Percentiles rank a stretch among this genome's conserved stretches.
Conservation (phyloP, 2,113 vertebrate species). For the Rynchops niger region DNA sequence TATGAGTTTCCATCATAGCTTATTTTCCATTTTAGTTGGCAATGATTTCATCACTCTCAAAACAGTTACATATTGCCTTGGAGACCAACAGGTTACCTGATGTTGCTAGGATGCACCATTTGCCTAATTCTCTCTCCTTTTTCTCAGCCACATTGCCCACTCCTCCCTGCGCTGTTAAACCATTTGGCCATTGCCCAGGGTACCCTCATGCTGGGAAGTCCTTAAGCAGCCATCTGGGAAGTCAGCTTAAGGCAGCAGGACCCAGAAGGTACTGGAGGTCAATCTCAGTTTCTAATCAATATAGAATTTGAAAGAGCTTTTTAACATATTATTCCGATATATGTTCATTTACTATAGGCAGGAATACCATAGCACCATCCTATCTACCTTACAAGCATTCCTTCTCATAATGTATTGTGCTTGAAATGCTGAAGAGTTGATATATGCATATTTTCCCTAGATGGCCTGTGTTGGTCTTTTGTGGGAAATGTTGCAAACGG, state of each 20-base stretch:
- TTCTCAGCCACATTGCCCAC: not conserved
- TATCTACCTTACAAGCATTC: not conserved
- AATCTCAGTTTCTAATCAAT: not conserved
- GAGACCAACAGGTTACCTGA: conserved; percentile 30
- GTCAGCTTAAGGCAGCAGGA: not conserved
- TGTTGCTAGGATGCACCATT: conserved; percentile 34
- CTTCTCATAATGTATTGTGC: not conserved
- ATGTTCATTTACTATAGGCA: not conserved
- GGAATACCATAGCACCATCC: not conserved
- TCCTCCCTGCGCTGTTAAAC: not conserved
- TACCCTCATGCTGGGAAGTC: not conserved
- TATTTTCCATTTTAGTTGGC: not conserved
- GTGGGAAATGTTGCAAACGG: not conserved
- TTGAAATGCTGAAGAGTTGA: not conserved
- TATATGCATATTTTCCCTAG: not conserved
- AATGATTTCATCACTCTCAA: not conserved
- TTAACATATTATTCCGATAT: not conserved
- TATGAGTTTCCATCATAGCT: not conserved
- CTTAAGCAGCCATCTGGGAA: not conserved
- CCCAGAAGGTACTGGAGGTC: not conserved
- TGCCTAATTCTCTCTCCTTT: not conserved
- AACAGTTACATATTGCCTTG: conserved; percentile 33
- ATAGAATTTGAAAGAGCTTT: not conserved
- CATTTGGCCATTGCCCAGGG: not conserved
- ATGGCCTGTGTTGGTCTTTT: not conserved